Evolutionary conservation across 2,113 vertebrate genomes (phyloP).

Genomic region (Dipodomys spectabilis): DNA sequence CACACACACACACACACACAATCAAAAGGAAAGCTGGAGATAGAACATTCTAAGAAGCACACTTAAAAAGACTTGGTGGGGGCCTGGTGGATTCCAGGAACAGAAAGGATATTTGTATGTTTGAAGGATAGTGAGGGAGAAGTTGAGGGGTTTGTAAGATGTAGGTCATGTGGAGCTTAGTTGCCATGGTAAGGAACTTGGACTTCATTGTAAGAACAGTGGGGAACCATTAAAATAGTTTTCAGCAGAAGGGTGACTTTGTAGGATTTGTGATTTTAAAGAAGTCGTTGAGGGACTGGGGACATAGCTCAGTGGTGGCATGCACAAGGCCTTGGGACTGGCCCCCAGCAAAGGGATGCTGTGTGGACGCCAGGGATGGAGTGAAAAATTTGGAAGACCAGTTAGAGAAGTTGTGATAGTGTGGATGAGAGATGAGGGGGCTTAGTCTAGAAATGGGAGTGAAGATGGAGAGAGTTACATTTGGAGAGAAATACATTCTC

Average conservation of each 20-base stretch:
- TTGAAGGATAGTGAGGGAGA: background rate
- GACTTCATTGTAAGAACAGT: conserved; percentile 23
- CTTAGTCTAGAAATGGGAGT: background rate
- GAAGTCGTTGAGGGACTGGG: background rate
- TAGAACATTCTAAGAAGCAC: background rate
- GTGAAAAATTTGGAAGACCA: background rate
- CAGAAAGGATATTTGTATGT: conserved; percentile 31
- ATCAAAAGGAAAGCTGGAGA: background rate
- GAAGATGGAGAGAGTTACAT: background rate
- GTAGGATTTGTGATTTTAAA: conserved; percentile 11
- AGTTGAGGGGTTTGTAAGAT: background rate
- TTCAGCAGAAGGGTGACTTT: background rate
- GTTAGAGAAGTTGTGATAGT: background rate
- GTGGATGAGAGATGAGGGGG: background rate
- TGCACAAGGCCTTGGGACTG: background rate
- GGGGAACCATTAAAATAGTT: conserved; percentile 11
- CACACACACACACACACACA: no score
- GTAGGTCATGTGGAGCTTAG: conserved; percentile 35
- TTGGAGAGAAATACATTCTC: background rate
- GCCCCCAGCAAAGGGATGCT: background rate
- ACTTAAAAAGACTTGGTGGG: background rate
- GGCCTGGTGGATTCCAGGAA: background rate
- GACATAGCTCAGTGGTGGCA: background rate
- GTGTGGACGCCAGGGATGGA: background rate
- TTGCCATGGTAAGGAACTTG: conserved; percentile 41